Base-by-base conservation (phyloP, 2,888 invertebrate species). In the Orthosia gothica region DNA sequence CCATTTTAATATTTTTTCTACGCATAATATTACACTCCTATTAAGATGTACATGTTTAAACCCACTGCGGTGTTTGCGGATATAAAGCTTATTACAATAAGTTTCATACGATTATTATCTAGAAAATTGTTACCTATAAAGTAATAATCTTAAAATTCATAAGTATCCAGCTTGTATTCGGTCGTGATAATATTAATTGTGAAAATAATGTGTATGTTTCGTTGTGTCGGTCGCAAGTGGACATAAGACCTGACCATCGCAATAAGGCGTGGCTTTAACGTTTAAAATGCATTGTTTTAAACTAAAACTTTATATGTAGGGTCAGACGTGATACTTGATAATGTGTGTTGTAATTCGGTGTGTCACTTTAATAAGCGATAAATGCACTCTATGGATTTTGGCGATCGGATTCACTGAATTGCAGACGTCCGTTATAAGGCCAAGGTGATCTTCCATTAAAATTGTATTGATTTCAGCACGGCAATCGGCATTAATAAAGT, bases 231-330 rank as follows among this genome's bases (percentile, higher is more conserved):
- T 55, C 15, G 62, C 45, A 50, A 23, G 45, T 49, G 55, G 16
- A 49, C 52, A 18, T 64, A n/a, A n/a, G n/a, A n/a, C n/a, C 52
- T 64, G 57, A 68, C 49, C 52, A 47, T 65, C 55, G 16, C 45
- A 9, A 9, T 26, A 50, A 45, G 1, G 2, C 40, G n/a, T 54
- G 32, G n/a, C 13, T 55, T 57, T 15, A 49, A 61, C 13, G 70
- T 76, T 82, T 82, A 70, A 72, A 84, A 81, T 32, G 63, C 81
- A 72, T 70, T 72, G 69, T 72, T 81, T 81, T 76, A 69, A 84
- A 76, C 63, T 50, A 5, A 16, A 12, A 23, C 15, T 55, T 50
- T 49, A 40, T 40, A 0, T 12, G 12, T 66, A 62, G 54, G 64
- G 23, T 72, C 54, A 18, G 57, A 45, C 63, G 59, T 54, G 66